A percentile compares a stretch with the other conserved stretches of the same genome.
phyloP scores from a whole-genome alignment of 2,797 vertebrate species.

The Melanotaenia nigrans region DNA sequence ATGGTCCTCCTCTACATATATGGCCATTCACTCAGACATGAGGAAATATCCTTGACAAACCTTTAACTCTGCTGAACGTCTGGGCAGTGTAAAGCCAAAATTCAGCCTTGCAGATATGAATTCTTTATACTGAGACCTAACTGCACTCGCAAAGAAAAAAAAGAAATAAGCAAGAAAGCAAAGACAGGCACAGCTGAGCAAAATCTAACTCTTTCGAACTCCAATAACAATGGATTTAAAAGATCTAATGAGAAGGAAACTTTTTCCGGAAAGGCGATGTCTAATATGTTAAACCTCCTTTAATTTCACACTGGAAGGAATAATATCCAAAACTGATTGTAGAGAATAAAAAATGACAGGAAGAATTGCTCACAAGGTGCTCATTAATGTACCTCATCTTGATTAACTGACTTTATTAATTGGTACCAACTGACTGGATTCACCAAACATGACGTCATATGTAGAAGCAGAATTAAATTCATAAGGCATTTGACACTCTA shows the following conservation, averaged over 20 bases:
- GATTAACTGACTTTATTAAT: constrained; percentile 49
- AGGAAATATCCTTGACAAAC: not conserved
- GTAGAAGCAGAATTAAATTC: not conserved
- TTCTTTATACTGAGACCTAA: not conserved
- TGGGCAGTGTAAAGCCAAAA: not conserved
- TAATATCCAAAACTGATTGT: constrained; percentile 18
- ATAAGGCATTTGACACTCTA: constrained; percentile 1
- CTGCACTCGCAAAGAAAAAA: not conserved
- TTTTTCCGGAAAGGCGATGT: not conserved
- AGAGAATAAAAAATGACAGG: not conserved
- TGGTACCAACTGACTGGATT: constrained; percentile 12
- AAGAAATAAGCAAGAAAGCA: constrained; percentile 8
- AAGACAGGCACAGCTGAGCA: not conserved
- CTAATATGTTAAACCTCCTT: constrained; percentile 5
- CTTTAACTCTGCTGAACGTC: not conserved
- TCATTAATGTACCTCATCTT: constrained; percentile 29
- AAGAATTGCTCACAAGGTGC: constrained; percentile 14
- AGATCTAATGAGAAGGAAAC: constrained; percentile 1
- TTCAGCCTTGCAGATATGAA: constrained; percentile 11
- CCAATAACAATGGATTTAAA: not conserved
- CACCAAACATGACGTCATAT: constrained; percentile 10
- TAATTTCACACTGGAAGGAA: constrained; percentile 17
- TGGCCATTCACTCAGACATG: not conserved
- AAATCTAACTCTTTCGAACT: not conserved
- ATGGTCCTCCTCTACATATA: not conserved